Evolutionary conservation across 2,888 invertebrate genomes (phyloP), one percentile per base, ranked within the genome.

Genomic region (Noctua janthina): DNA sequence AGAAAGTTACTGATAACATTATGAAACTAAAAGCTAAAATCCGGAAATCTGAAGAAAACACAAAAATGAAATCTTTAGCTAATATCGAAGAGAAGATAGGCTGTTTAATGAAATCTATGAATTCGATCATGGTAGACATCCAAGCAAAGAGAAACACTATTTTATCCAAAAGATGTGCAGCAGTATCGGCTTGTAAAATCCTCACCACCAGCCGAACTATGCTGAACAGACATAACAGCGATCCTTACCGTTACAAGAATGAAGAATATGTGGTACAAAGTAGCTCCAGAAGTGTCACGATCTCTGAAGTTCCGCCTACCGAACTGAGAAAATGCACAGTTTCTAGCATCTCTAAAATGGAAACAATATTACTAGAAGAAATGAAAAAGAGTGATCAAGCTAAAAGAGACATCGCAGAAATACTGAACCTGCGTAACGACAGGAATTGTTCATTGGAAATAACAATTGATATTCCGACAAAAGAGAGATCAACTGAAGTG

Each of bases 21-120:
- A 83, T 86, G 10, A 89, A 78, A 81, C 77, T 92, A 23, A 93
- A 91, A 76, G 81, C 88, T 54, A 89, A 88, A 82, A 82, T 90
- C 20, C 77, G 88, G 54, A 74, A 85, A 78, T 64, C 80, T 29
- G 84, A 89, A 76, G 86, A 81, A 39, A 75, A 86, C 39, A 74
- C 85, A 5, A 91, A 89, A 74, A 49, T 87, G 17, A 84, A 75
- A 72, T 88, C 92, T n/a, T 86, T 95, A 62, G 69, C 82, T 46
- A 91, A 81, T 39, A 94, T 96, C 79, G 95, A 95, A 88, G 87
- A 85, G 7, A 96, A 95, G 88, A 82, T 96, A 46, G 94, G 95
- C 69, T 84, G 39, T 62, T 88, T 96, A 62, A 92, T 95, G 64
- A 82, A 91, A 7, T 92, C 94, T 39, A 90, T 96, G 29, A 94